Conservation (phyloP, 1,140 invertebrate species). For the Cherax destructor region DNA sequence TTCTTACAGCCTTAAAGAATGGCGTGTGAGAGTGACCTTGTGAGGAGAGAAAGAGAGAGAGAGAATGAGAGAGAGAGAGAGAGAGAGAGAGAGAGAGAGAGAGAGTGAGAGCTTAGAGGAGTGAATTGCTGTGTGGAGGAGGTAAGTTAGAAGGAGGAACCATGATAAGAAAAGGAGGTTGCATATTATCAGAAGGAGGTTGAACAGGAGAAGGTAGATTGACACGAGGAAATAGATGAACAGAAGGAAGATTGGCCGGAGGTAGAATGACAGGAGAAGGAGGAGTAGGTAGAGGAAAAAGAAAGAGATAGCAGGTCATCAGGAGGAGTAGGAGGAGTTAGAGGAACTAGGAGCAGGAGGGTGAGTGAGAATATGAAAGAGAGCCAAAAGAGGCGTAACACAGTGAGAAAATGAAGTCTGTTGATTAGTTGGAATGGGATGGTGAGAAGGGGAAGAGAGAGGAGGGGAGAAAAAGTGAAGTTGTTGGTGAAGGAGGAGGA, state of each 20-base stretch:
- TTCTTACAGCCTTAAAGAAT: not conserved
- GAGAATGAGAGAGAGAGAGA: slow-evolving; percentile 1
- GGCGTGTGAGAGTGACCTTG: not conserved
- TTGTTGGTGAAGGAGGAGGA: no score
- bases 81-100: not conserved
- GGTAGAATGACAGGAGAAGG: not conserved
- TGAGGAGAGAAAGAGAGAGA: not conserved
- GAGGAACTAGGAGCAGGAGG: slow-evolving; percentile 30
- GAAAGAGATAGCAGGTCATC: not conserved
- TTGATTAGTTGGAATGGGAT: no score
- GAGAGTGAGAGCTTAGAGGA: no score
- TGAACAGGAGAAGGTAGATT: no score
- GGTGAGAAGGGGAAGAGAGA: no score
- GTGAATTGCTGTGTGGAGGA: no score
- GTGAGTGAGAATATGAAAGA: not conserved
- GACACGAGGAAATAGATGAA: no score
- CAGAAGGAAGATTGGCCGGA: not conserved
- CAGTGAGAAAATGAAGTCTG: not conserved
- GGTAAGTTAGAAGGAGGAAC: no score
- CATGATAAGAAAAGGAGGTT: no score
- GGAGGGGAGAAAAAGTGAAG: no score
- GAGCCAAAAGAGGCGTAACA: not conserved
- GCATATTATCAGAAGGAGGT: no score
- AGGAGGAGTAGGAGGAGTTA: slow-evolving; percentile 26
- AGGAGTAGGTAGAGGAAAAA: not conserved